Conservation (phyloP, 1,140 invertebrate species). For the Aphidius gifuensis region DNA sequence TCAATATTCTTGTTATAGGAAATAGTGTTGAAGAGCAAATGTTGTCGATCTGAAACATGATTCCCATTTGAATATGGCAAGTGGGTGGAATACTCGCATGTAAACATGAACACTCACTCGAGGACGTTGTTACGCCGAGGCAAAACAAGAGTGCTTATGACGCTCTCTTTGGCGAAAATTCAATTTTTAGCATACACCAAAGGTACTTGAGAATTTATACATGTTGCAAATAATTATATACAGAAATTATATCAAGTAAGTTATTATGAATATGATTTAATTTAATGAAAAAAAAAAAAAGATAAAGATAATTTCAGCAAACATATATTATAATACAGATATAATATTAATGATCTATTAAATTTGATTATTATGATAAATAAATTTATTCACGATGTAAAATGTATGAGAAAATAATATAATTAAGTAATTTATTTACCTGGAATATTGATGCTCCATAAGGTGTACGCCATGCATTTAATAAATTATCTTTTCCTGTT, state of each 20-base stretch:
- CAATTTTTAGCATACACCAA: conserved; percentile 19
- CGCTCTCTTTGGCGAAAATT: conserved; percentile 22
- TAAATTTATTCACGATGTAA: neutral
- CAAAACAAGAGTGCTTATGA: conserved; percentile 23
- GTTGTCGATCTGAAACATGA: conserved; percentile 12
- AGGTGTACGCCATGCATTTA: conserved; percentile 97
- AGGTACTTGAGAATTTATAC: neutral
- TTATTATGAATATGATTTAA: neutral
- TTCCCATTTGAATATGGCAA: conserved; percentile 13
- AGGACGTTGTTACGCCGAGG: conserved; percentile 27
- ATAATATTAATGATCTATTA: neutral
- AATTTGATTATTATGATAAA: neutral
- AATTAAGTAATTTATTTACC: conserved; percentile 65
- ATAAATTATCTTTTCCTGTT: conserved; percentile 96
- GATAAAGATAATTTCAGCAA: too few species aligned
- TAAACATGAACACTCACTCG: conserved; percentile 32
- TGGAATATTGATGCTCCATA: conserved; percentile 98
- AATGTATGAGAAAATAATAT: conserved; percentile 20
- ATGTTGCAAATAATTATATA: neutral
- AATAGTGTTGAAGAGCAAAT: conserved; percentile 13
- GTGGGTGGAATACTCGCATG: conserved; percentile 27
- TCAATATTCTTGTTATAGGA: neutral
- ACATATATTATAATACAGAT: neutral
- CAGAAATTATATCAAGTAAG: neutral
- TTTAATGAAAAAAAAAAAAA: neutral